Conservation (phyloP, 2,888 invertebrate species). For the Hartigia nigra region DNA sequence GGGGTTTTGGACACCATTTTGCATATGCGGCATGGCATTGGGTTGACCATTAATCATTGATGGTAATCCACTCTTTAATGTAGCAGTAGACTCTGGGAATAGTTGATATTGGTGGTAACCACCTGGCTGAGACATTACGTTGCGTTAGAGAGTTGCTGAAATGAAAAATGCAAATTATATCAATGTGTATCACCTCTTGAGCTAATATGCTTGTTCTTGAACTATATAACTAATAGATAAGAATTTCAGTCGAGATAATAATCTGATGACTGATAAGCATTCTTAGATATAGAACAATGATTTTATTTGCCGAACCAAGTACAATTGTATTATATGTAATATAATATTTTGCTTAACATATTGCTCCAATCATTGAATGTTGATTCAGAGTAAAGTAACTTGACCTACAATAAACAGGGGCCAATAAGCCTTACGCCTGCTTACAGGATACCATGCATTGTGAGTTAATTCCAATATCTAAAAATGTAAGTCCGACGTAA, state of each 20-base stretch:
- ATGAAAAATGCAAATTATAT: slow-evolving; percentile 10
- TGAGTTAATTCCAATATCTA: background rate
- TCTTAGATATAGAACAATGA: too few species aligned
- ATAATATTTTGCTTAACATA: background rate
- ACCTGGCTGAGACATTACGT: slow-evolving; percentile 53
- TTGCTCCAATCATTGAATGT: background rate
- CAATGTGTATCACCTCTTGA: too few species aligned
- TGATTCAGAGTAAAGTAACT: background rate
- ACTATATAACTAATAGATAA: background rate
- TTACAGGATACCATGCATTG: background rate
- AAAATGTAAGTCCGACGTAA: background rate
- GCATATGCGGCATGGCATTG: slow-evolving; percentile 40
- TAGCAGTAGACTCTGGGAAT: slow-evolving; percentile 41
- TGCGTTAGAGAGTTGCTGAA: slow-evolving; percentile 40
- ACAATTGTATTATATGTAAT: background rate
- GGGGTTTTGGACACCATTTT: slow-evolving; percentile 54
- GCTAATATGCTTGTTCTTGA: too few species aligned
- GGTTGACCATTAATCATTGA: slow-evolving; percentile 53
- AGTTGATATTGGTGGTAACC: slow-evolving; percentile 49
- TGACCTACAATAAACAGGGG: background rate
- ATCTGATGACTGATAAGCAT: background rate
- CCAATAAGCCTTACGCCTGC: background rate
- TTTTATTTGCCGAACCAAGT: background rate
- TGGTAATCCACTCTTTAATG: slow-evolving; percentile 43
- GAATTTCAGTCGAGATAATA: background rate